Conservation (phyloP, 2,888 invertebrate species). For the Epirrhoe alternata region DNA sequence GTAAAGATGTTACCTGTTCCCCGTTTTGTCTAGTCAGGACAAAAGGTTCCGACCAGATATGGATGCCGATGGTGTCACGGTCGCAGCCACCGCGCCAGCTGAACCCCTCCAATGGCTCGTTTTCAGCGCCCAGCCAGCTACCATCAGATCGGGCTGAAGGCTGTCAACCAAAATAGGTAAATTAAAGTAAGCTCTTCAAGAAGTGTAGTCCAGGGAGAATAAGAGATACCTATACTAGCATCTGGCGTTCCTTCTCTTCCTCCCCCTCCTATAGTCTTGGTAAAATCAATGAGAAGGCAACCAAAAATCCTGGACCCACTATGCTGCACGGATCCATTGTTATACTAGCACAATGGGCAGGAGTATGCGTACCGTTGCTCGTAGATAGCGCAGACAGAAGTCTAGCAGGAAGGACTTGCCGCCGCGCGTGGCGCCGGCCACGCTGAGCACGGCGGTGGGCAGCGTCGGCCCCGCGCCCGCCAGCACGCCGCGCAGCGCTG, state of each 20-base stretch:
- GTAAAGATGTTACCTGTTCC: conserved; percentile 44
- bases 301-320: no score
- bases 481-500: conserved; percentile 44
- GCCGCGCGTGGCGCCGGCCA: conserved; percentile 59
- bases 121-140: conserved; percentile 89
- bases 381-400: conserved; percentile 57
- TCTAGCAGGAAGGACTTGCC: conserved; percentile 62
- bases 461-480: conserved; percentile 45
- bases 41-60: conserved; percentile 96
- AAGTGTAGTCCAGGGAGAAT: no score
- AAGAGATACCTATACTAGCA: no score
- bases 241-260: no score
- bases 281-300: no score
- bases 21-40: conserved; percentile 83
- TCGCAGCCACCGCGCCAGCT: conserved; percentile 97
- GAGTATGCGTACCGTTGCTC: conserved; percentile 46
- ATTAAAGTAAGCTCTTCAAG: conserved; percentile 1
- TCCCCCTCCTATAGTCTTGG: no score
- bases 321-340: no score
- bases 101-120: conserved; percentile 91
- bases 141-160: conserved; percentile 44
- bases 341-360: no score
- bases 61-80: conserved; percentile 96
- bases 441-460: conserved; percentile 55
- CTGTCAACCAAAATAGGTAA: conserved; percentile 34